phyloP scores from a whole-genome alignment of 2,888 invertebrate species.

The Cecidostiba fungosa region DNA sequence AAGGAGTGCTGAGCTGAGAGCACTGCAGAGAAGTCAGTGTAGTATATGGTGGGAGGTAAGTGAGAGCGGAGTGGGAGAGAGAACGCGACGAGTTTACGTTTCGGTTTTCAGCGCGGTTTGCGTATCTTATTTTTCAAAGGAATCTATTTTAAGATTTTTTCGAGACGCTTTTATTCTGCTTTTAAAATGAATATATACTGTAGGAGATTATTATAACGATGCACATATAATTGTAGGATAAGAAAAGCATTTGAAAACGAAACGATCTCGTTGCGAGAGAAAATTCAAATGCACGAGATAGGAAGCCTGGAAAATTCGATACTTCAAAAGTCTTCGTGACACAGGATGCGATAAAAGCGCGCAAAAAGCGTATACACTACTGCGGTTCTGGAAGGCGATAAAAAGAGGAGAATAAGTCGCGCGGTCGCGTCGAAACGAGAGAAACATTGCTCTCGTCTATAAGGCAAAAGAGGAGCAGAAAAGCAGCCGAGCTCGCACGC shows the following conservation, averaged over 20 bases:
- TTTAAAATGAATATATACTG: no score
- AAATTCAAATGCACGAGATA: not conserved
- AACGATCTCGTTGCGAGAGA: not conserved
- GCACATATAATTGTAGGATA: not conserved
- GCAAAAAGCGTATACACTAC: not conserved
- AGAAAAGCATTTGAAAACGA: not conserved
- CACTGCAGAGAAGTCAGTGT: not conserved
- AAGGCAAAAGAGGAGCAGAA: not conserved
- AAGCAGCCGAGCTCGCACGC: not conserved
- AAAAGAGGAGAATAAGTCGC: not conserved
- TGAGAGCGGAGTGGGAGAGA: not conserved
- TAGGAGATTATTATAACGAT: not conserved
- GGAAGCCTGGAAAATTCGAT: slow-evolving; percentile 5
- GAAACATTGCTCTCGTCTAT: not conserved
- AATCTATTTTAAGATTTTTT: not conserved
- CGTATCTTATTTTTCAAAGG: not conserved
- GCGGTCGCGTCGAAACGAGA: not conserved
- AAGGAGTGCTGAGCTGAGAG: not conserved
- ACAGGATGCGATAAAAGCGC: slow-evolving; percentile 2
- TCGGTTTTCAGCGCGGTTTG: not conserved
- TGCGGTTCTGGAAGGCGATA: not conserved
- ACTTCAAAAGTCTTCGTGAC: not conserved
- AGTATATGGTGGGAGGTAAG: not conserved
- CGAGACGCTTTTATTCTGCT: not conserved
- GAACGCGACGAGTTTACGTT: not conserved